Conservation (phyloP, 2,797 vertebrate genomes). For the Lateolabrax maculatus region DNA sequence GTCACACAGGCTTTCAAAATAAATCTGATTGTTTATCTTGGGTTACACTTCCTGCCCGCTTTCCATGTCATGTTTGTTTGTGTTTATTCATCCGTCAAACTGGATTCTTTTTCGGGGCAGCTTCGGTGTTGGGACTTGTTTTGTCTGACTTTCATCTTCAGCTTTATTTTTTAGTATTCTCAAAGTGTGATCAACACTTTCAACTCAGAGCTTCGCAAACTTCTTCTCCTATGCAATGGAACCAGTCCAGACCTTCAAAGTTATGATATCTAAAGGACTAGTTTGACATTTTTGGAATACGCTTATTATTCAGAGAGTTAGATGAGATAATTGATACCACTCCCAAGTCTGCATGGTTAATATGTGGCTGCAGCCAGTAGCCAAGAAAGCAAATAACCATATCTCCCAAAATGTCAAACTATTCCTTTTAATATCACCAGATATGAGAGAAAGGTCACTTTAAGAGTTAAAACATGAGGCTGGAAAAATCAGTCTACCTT, state of each 20-base stretch:
- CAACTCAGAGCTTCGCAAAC: not conserved
- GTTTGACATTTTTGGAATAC: not conserved
- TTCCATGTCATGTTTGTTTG: slow-evolving; percentile 75
- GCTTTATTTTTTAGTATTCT: not conserved
- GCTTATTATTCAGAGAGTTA: not conserved
- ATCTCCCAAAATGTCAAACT: slow-evolving; percentile 17
- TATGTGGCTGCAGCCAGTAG: too few species aligned
- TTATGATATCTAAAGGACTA: not conserved
- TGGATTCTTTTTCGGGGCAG: slow-evolving; percentile 28
- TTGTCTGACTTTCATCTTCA: not conserved
- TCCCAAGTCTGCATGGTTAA: not conserved
- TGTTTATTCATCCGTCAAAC: slow-evolving; percentile 63
- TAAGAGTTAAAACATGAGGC: not conserved
- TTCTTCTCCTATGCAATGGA: not conserved
- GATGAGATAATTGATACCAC: not conserved
- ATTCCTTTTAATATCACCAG: not conserved
- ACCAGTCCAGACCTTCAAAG: not conserved
- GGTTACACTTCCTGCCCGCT: slow-evolving; percentile 62
- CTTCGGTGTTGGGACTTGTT: slow-evolving; percentile 16
- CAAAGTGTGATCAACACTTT: not conserved
- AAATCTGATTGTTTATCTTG: slow-evolving; percentile 81
- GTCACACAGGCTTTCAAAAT: slow-evolving; percentile 78
- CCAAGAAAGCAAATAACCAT: not conserved
- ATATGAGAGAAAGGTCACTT: not conserved
- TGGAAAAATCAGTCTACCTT: slow-evolving; percentile 19